Conservation (phyloP, 2,113 vertebrate species). For the Pelodiscus sinensis region DNA sequence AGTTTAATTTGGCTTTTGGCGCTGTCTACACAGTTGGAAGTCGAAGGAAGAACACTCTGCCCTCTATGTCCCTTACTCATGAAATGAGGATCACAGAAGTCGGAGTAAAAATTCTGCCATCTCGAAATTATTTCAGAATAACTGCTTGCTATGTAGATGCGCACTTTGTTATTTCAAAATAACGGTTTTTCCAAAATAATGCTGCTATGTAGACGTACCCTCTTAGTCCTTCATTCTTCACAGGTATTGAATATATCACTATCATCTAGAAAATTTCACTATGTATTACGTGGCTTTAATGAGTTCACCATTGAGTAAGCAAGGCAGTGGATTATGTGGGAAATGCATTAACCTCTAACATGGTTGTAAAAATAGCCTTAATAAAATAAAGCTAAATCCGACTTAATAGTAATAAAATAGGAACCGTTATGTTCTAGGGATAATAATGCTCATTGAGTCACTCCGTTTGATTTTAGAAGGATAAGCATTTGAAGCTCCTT, state of each 20-base stretch:
- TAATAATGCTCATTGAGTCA: slow-evolving; percentile 73
- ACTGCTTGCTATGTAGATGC: too few species aligned
- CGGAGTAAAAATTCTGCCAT: too few species aligned
- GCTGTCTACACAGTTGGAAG: too few species aligned
- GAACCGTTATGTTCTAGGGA: slow-evolving; percentile 58
- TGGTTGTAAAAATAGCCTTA: slow-evolving; percentile 73
- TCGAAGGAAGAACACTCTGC: too few species aligned
- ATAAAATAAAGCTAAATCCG: slow-evolving; percentile 77
- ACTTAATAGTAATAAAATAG: slow-evolving; percentile 76
- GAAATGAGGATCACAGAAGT: too few species aligned
- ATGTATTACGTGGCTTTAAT: slow-evolving; percentile 59
- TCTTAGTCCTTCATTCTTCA: slow-evolving; percentile 26
- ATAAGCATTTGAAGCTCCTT: slow-evolving; percentile 62
- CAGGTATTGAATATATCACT: slow-evolving; percentile 27
- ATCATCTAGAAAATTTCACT: slow-evolving; percentile 33
- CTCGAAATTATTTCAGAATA: too few species aligned
- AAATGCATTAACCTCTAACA: slow-evolving; percentile 79
- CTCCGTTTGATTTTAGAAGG: slow-evolving; percentile 68
- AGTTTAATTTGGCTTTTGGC: too few species aligned
- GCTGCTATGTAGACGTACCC: too few species aligned
- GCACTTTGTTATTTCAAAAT: too few species aligned
- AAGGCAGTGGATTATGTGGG: slow-evolving; percentile 71
- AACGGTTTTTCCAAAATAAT: too few species aligned
- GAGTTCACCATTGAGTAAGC: slow-evolving; percentile 72
- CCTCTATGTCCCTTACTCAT: too few species aligned